phyloP scores from a whole-genome alignment of 2,797 vertebrate species.

The Peromyscus aztecus region DNA sequence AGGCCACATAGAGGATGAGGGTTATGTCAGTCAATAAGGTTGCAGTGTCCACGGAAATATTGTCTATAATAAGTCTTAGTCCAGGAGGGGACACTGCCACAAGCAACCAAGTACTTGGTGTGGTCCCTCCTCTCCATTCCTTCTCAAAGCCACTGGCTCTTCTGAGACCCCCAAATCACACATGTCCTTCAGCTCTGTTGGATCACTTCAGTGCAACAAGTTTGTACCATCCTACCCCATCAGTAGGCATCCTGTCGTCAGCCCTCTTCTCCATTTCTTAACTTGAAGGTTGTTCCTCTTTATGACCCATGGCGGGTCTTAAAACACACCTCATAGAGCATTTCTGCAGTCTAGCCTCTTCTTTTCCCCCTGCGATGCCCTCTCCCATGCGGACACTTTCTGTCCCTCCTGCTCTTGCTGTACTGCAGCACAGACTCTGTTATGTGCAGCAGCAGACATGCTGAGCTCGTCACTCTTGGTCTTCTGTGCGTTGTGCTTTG shows the following conservation, averaged over 20 bases:
- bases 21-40: no score
- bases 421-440: fast-evolving
- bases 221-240: no score
- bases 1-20: not conserved
- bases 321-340: not conserved
- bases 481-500: not conserved
- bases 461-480: not conserved
- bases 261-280: not conserved
- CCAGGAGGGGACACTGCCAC: not conserved
- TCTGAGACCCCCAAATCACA: not conserved
- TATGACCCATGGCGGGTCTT: not conserved
- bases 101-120: not conserved
- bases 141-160: no score
- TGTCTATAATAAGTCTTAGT: not conserved
- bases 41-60: no score
- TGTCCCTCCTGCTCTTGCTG: not conserved
- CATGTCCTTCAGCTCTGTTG: not conserved
- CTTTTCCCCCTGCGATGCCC: not conserved
- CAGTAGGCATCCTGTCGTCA: no score
- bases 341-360: not conserved
- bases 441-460: no score
- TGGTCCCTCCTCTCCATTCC: not conserved
- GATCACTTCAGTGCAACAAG: fast-evolving
- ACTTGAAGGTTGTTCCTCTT: not conserved
- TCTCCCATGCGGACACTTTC: not conserved